Percentiles rank a stretch among this genome's conserved stretches.
Conservation (phyloP, 2,797 vertebrate genomes). For the Caiman crocodilus region DNA sequence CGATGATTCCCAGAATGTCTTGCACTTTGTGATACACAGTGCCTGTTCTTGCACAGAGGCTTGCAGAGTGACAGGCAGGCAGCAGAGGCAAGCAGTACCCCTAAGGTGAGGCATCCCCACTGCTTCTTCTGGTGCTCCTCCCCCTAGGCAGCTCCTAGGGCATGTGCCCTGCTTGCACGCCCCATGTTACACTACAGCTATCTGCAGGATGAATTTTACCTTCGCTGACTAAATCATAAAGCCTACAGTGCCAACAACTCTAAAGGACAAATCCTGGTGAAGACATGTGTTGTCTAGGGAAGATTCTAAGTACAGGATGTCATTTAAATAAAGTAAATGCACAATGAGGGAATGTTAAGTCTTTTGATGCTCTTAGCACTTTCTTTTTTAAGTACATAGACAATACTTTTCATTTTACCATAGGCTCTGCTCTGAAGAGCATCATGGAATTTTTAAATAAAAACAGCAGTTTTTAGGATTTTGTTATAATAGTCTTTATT, state of each 20-base stretch:
- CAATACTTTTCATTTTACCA: not conserved
- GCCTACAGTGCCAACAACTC: conserved; percentile 14
- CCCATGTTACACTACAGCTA: not conserved
- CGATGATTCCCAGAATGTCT: too few species aligned
- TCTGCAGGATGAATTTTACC: not conserved
- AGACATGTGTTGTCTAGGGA: not conserved
- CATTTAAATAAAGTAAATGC: conserved; percentile 16
- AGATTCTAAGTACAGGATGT: not conserved
- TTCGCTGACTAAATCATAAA: conserved; percentile 4
- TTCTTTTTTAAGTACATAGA: not conserved
- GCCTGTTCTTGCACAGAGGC: too few species aligned
- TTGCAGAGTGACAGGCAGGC: too few species aligned
- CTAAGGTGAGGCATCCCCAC: too few species aligned
- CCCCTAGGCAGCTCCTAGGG: too few species aligned
- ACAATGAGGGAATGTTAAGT: not conserved
- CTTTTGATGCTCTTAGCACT: not conserved
- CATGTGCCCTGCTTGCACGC: too few species aligned
- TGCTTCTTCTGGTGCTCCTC: too few species aligned
- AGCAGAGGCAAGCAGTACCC: too few species aligned
- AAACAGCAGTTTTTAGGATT: accelerated
- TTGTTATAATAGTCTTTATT: not conserved
- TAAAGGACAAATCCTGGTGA: conserved; percentile 2
- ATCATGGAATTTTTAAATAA: not conserved
- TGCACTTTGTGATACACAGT: too few species aligned
- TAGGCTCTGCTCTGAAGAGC: not conserved